phyloP scores from a whole-genome alignment of 2,888 invertebrate genomes.

The Rhynchonema sp. region DNA sequence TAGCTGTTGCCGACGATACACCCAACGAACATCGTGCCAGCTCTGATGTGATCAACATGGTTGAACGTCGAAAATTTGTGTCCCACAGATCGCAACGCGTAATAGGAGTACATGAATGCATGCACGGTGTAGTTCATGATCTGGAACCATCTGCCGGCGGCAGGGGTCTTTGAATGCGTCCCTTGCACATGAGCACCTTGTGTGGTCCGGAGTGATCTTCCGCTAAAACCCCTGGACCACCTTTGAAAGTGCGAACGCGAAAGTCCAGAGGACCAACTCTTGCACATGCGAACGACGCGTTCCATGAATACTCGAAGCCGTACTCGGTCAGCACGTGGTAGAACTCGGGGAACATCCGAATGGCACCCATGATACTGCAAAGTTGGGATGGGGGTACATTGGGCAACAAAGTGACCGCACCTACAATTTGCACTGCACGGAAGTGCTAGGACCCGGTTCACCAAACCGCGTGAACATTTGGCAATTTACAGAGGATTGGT shows the following conservation, averaged over 20 bases:
- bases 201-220: too few relatives aligned
- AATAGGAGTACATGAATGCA: slow-evolving; percentile 38
- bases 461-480: too few relatives aligned
- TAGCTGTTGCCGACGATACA: slow-evolving; percentile 17
- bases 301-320: slow-evolving; percentile 85
- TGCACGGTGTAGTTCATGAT: too few relatives aligned
- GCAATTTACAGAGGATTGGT: too few relatives aligned
- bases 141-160: slow-evolving; percentile 28
- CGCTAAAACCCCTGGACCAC: too few relatives aligned
- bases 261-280: slow-evolving; percentile 91
- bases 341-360: slow-evolving; percentile 10
- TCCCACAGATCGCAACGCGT: slow-evolving; percentile 32
- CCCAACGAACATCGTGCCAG: slow-evolving; percentile 30
- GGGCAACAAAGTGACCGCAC: too few relatives aligned
- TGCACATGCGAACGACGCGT: slow-evolving; percentile 41
- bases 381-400: too few relatives aligned
- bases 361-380: background rate
- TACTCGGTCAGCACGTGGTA: slow-evolving; percentile 59
- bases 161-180: slow-evolving; percentile 27
- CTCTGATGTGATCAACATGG: slow-evolving; percentile 32
- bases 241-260: slow-evolving; percentile 79
- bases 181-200: too few relatives aligned
- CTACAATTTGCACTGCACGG: too few relatives aligned
- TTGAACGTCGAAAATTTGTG: slow-evolving; percentile 25
- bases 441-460: too few relatives aligned